Evolutionary conservation across 2,113 vertebrate species (phyloP), one percentile per base, ranked within the genome.

Genomic region (Tautogolabrus adspersus): DNA sequence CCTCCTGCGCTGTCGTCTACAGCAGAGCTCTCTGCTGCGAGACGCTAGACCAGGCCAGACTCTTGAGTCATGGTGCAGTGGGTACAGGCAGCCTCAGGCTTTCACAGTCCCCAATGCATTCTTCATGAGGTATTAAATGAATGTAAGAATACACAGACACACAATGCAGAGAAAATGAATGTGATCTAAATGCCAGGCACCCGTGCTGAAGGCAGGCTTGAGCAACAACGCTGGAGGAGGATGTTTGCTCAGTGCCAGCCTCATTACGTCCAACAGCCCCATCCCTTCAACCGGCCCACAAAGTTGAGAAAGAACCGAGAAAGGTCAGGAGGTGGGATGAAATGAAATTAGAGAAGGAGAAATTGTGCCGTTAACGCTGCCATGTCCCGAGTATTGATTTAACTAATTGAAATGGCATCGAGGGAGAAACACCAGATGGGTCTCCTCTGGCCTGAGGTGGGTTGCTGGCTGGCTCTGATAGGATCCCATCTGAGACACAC

Each of bases 341-440:
- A 94, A 92, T 92, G 56, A 91, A 93, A 93, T 91, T 84, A 91
- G 73, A 90, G 82, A 69, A 56, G 57, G 71, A 83, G 83, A 88
- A 91, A 90, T 64, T 70, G 63, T 77, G 67, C 86, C 63, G 79
- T 87, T 91, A 89, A 86, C 72, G 40, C 62, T 22, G 64, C 76
- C 66, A 85, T 77, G 83, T 84, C 58, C 30, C 10, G 79, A 65
- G 78, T 93, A 94, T 93, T 92, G 92, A 93, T 94, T 93, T 80
- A 82, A 89, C 91, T 93, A 93, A 95, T 95, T 94, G 92, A 95
- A 94, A 93, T 87, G 88, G 88, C 89, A 88, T 86, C 77, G 71
- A 91, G 87, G 87, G 89, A 89, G 88, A 80, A 79, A 75, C 77
- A 90, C 66, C 91, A 92, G 92, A 93, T 90, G 89, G 87, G 89